These are phyloP conservation scores for Labeo catla DNA, from an alignment of 2,113 vertebrate species.

Conservation along the genomic window DNA sequence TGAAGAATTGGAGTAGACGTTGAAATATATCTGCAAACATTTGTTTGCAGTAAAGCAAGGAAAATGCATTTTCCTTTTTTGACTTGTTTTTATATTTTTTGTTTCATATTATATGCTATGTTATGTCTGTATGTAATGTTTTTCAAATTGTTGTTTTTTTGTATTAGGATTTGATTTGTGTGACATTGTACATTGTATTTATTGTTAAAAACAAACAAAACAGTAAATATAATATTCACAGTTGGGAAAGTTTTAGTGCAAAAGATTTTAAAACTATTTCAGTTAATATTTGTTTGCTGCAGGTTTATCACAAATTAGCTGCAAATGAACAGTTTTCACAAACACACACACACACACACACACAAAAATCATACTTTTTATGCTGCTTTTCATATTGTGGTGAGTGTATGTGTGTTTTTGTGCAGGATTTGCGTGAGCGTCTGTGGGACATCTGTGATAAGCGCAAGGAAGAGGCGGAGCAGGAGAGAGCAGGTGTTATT, in stretches of 20 bases:
- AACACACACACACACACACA: no score
- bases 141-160: neutral
- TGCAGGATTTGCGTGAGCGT: conserved; percentile 83
- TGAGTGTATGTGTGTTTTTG: neutral
- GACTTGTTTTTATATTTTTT: neutral
- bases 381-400: neutral
- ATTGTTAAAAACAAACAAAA: neutral
- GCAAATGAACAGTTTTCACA: neutral
- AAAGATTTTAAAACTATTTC: neutral
- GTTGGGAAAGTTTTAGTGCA: neutral
- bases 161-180: neutral
- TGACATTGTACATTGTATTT: neutral
- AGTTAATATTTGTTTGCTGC: neutral
- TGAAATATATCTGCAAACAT: neutral
- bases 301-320: neutral
- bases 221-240: neutral
- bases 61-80: neutral
- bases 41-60: neutral
- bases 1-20: neutral
- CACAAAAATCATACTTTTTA: neutral
- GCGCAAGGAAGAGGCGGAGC: conserved; percentile 82
- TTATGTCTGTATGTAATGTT: neutral
- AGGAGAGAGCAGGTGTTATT: conserved; percentile 76
- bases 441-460: conserved; percentile 88
- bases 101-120: neutral